Evolutionary conservation across 1,140 invertebrate genomes (phyloP).

Genomic region (Meloidogyne chitwoodi): DNA sequence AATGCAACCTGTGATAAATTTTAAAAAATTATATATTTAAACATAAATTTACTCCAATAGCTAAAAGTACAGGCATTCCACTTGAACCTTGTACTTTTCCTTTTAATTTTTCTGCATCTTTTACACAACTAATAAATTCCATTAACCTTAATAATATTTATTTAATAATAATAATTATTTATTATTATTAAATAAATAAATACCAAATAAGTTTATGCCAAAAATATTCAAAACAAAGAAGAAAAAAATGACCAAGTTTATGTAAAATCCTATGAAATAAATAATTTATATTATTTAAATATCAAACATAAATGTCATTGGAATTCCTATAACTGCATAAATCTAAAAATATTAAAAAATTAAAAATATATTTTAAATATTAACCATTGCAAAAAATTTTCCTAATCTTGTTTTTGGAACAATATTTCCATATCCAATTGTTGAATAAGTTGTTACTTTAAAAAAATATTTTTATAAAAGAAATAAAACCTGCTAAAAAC

Average conservation of each 20-base stretch:
- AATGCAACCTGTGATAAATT: constrained; percentile 18
- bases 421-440: constrained; percentile 59
- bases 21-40: constrained; percentile 12
- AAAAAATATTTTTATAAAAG: neutral
- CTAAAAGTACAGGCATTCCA: constrained; percentile 55
- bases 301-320: constrained; percentile 36
- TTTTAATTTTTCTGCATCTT: constrained; percentile 49
- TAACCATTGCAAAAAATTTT: constrained; percentile 53
- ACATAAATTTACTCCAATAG: neutral
- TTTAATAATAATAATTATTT: constrained; percentile 1
- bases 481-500: constrained; percentile 47
- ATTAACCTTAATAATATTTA: constrained; percentile 49
- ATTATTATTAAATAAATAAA: neutral
- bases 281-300: neutral
- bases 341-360: constrained; percentile 13
- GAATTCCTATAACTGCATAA: constrained; percentile 57
- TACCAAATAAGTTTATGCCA: constrained; percentile 48
- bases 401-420: constrained; percentile 53
- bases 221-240: constrained; percentile 41
- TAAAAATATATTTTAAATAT: neutral
- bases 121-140: constrained; percentile 55
- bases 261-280: constrained; percentile 47
- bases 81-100: constrained; percentile 35
- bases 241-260: constrained; percentile 53
- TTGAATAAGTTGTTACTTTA: constrained; percentile 59